phyloP scores from a whole-genome alignment of 2,797 vertebrate genomes.

The Arremon brunneinucha region DNA sequence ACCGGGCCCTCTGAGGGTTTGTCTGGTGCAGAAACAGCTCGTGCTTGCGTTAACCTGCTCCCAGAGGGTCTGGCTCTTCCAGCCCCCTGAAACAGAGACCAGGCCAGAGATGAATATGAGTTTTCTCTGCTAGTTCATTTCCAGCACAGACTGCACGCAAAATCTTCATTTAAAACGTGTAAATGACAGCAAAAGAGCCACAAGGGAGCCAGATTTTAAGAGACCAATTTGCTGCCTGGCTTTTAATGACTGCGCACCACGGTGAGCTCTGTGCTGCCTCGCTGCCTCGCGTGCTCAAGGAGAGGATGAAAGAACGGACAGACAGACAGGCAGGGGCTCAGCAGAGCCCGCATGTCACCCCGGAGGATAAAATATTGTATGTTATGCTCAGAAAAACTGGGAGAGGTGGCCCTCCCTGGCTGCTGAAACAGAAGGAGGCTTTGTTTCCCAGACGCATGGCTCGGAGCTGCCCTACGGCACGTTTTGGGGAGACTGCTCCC shows the following conservation, averaged over 20 bases:
- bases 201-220: slow-evolving; percentile 51
- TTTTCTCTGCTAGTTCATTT: slow-evolving; percentile 55
- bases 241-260: slow-evolving; percentile 1
- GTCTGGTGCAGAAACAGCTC: slow-evolving; percentile 45
- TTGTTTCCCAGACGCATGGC: background rate
- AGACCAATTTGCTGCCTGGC: slow-evolving; percentile 23
- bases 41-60: slow-evolving; percentile 23
- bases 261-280: background rate
- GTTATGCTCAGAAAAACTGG: background rate
- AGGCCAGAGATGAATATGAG: slow-evolving; percentile 13
- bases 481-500: background rate
- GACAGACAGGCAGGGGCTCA: background rate
- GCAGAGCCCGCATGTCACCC: background rate
- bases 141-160: slow-evolving; percentile 55
- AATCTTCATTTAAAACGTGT: slow-evolving; percentile 66
- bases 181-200: slow-evolving; percentile 50
- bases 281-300: background rate
- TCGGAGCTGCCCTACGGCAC: background rate
- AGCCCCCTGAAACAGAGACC: slow-evolving; percentile 21
- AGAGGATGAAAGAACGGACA: background rate
- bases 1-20: slow-evolving; percentile 42
- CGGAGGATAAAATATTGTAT: slow-evolving; percentile 35
- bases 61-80: slow-evolving; percentile 51
- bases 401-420: background rate
- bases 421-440: slow-evolving; percentile 2